A percentile compares a stretch with the other conserved stretches of the same genome.
Evolutionary conservation across 2,888 invertebrate genomes (phyloP).

Genomic region (Cecidostiba fungosa): DNA sequence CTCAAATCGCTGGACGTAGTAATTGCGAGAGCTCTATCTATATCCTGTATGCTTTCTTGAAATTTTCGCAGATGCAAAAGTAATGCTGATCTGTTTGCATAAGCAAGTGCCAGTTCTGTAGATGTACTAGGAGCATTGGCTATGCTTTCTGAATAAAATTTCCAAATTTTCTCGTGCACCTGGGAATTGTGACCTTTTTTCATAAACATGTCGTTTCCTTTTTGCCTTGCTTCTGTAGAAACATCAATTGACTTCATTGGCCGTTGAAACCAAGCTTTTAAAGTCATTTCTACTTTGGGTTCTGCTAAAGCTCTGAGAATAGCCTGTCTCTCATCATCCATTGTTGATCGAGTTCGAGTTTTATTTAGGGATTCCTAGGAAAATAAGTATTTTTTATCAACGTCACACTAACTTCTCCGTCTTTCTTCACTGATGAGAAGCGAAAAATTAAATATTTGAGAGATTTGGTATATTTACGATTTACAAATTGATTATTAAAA

Average conservation of each 20-base stretch:
- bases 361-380: not conserved
- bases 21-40: constrained; percentile 83
- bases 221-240: not conserved
- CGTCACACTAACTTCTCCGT: too few species aligned
- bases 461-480: too few species aligned
- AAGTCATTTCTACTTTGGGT: not conserved
- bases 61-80: constrained; percentile 85
- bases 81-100: constrained; percentile 89
- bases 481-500: too few species aligned
- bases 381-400: not conserved
- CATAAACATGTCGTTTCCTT: constrained; percentile 25
- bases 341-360: too few species aligned
- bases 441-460: not conserved
- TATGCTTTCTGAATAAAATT: constrained; percentile 79
- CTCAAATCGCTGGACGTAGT: constrained; percentile 84
- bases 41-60: constrained; percentile 85
- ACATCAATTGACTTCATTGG: constrained; percentile 17
- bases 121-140: constrained; percentile 83
- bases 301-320: not conserved
- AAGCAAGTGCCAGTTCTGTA: constrained; percentile 84
- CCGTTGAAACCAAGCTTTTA: not conserved
- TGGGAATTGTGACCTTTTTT: not conserved
- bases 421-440: too few species aligned
- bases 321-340: not conserved
- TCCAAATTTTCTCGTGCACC: not conserved